phyloP scores from a whole-genome alignment of 2,113 vertebrate species.

The Aleadryas rufinucha region DNA sequence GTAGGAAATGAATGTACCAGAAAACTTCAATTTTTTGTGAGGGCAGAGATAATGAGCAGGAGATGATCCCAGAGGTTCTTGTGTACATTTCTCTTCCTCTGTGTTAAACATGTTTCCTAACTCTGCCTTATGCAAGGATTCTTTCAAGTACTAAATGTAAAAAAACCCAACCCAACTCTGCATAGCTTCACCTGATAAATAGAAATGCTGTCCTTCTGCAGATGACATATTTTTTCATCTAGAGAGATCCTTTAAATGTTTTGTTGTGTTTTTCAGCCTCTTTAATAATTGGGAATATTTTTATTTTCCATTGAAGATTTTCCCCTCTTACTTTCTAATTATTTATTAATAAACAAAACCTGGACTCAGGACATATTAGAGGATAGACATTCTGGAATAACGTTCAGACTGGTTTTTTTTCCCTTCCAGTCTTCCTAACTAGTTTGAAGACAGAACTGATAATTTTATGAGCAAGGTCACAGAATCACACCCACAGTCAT shows the following conservation, averaged over 20 bases:
- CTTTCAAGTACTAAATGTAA: neutral
- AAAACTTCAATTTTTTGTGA: neutral
- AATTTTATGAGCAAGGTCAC: neutral
- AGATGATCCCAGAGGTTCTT: neutral
- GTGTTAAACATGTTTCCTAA: neutral
- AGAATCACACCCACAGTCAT: neutral
- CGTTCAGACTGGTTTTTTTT: neutral
- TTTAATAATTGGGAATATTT: neutral
- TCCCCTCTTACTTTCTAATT: neutral
- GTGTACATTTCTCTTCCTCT: neutral
- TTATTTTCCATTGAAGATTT: neutral
- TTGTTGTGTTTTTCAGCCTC: neutral
- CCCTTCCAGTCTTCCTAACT: neutral
- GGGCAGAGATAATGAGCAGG: conserved; percentile 18
- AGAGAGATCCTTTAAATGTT: neutral
- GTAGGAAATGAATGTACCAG: neutral
- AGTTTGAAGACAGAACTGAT: neutral
- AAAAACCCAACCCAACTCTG: neutral
- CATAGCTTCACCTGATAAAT: neutral
- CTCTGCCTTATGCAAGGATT: neutral
- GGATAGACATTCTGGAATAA: neutral
- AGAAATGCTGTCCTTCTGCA: neutral
- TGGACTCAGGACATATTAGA: neutral
- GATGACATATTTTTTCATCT: neutral
- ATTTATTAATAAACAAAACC: neutral